These are phyloP conservation scores for Cherax quadricarinatus DNA, from an alignment of 1,140 invertebrate genomes.

Conservation along the genomic window DNA sequence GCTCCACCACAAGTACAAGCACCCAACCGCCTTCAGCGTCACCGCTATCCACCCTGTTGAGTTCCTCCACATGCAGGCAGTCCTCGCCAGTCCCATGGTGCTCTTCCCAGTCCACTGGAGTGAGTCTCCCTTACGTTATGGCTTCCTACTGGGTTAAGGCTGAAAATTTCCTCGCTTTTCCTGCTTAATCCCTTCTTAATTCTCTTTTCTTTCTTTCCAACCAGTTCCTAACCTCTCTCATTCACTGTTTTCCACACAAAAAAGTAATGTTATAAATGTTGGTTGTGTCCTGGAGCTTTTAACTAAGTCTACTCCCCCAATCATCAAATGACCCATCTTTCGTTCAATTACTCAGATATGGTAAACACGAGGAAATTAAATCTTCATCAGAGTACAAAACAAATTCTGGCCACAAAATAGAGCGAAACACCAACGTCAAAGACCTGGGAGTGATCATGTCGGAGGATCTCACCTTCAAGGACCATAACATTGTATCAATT, in stretches of 20 bases:
- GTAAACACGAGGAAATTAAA: too few species aligned
- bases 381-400: too few species aligned
- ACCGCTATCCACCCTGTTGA: slow-evolving; percentile 85
- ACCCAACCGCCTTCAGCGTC: slow-evolving; percentile 85
- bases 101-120: slow-evolving; percentile 82
- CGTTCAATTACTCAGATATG: too few species aligned
- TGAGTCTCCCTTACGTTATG: slow-evolving; percentile 78
- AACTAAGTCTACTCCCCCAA: too few species aligned
- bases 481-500: too few species aligned
- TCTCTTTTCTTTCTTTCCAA: background rate
- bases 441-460: too few species aligned
- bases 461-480: too few species aligned
- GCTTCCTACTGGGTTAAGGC: background rate
- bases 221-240: background rate
- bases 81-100: slow-evolving; percentile 78
- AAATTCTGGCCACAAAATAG: too few species aligned
- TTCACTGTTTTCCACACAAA: background rate
- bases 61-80: slow-evolving; percentile 78
- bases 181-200: background rate
- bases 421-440: too few species aligned
- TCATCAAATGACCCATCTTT: too few species aligned
- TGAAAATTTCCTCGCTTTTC: background rate
- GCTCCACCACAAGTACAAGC: slow-evolving; percentile 85
- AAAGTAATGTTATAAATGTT: too few species aligned
- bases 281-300: too few species aligned